Percentiles rank a stretch among this genome's conserved stretches.
These are phyloP conservation scores for Parasteatoda tepidariorum DNA, from an alignment of 1,140 invertebrate genomes.

Conservation along the genomic window DNA sequence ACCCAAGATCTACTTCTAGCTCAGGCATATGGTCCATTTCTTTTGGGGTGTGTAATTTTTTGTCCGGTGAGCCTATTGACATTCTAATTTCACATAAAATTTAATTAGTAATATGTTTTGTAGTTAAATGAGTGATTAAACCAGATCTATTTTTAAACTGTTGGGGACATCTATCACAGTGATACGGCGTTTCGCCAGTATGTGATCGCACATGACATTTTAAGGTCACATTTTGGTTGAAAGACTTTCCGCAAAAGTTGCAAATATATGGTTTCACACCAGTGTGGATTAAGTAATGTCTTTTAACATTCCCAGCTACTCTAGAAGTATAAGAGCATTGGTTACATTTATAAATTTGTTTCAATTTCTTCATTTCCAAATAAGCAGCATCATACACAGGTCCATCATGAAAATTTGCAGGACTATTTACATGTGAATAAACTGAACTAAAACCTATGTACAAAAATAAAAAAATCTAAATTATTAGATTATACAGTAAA, in stretches of 20 bases:
- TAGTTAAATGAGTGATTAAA: neutral
- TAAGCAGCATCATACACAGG: neutral
- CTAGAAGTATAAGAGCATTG: constrained; percentile 16
- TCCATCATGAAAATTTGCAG: no score
- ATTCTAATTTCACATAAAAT: no score
- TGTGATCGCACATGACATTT: neutral
- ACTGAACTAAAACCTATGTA: no score
- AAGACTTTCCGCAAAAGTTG: neutral
- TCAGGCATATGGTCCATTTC: no score
- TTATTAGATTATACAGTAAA: no score
- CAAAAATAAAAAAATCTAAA: no score
- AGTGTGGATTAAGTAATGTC: constrained; percentile 49
- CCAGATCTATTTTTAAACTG: neutral
- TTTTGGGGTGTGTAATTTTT: no score
- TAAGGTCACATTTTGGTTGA: neutral
- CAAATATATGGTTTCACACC: constrained; percentile 17
- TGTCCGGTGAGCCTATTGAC: no score
- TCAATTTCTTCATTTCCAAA: neutral
- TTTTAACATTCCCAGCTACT: constrained; percentile 18
- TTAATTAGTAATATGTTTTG: no score
- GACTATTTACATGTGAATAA: no score
- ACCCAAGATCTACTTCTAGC: no score
- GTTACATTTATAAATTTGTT: constrained; percentile 16
- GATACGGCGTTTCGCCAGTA: neutral
- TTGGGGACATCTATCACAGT: neutral